These are phyloP conservation scores for Mirza zaza DNA, from an alignment of 2,113 vertebrate species.

Conservation along the genomic window DNA sequence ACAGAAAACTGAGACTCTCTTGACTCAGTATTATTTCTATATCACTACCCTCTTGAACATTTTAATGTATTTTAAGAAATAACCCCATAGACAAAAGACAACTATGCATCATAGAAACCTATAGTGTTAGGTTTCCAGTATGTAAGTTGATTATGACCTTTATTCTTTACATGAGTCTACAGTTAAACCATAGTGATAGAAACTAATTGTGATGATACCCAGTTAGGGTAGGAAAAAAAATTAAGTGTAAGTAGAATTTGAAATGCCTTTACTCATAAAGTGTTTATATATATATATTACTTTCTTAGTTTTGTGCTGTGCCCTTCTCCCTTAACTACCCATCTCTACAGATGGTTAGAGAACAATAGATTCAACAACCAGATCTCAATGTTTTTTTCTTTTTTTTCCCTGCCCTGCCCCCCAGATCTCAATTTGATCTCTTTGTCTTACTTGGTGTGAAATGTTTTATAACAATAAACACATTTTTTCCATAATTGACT, in stretches of 20 bases:
- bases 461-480: conserved; percentile 2
- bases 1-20: neutral
- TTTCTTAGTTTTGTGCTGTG: neutral
- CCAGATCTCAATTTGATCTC: neutral
- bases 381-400: too few species aligned
- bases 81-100: neutral
- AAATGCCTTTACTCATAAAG: neutral
- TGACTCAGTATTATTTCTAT: neutral
- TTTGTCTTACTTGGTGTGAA: neutral
- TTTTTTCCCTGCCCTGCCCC: too few species aligned
- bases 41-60: neutral
- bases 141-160: neutral
- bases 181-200: neutral
- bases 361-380: neutral
- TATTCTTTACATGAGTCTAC: neutral
- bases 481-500: conserved; percentile 15
- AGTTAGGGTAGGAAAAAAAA: neutral
- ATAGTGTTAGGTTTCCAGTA: neutral
- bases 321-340: neutral
- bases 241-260: neutral
- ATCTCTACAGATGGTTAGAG: neutral
- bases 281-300: neutral
- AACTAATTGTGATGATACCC: neutral
- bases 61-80: conserved; percentile 21
- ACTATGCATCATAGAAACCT: neutral